Conservation (phyloP, 2,797 vertebrate genomes). For the Chaenodraco wilsoni region DNA sequence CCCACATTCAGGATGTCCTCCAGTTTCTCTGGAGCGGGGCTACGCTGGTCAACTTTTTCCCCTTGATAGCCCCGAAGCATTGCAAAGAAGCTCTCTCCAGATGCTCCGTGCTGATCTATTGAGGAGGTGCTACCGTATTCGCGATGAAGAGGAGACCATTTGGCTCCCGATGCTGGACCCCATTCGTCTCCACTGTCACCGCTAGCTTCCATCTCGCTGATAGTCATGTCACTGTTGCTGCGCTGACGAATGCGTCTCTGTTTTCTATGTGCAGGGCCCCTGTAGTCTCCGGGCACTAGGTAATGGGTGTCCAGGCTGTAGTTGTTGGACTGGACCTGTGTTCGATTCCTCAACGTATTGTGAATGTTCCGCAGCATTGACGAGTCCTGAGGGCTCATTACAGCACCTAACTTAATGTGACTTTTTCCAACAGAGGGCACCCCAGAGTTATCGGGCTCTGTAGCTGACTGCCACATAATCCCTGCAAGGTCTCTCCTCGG, state of each 20-base stretch:
- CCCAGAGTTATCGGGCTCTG: conserved; percentile 67
- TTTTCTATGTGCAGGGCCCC: conserved; percentile 87
- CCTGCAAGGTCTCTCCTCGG: conserved; percentile 88
- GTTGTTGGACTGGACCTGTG: conserved; percentile 78
- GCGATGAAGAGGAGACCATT: conserved; percentile 93
- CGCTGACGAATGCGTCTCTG: conserved; percentile 92
- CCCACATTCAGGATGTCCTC: conserved; percentile 89
- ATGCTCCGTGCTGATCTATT: conserved; percentile 92
- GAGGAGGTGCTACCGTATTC: conserved; percentile 98
- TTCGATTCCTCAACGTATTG: conserved; percentile 91
- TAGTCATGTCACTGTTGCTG: conserved; percentile 97
- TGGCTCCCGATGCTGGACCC: conserved; percentile 85
- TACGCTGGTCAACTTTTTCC: conserved; percentile 89
- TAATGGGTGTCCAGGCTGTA: conserved; percentile 88
- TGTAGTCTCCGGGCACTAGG: conserved; percentile 88
- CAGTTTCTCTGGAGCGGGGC: conserved; percentile 88
- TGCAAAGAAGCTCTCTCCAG: conserved; percentile 95
- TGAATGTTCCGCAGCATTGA: conserved; percentile 95
- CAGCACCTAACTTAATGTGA: conserved; percentile 89
- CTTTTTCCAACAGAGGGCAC: conserved; percentile 82
- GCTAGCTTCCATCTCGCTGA: conserved; percentile 94
- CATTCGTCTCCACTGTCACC: conserved; percentile 95
- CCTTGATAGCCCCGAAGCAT: conserved; percentile 93
- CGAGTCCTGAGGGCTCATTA: conserved; percentile 90
- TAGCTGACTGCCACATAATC: conserved; percentile 64